These are phyloP conservation scores for Drosophila quinaria DNA, from an alignment of 2,888 invertebrate genomes.

Conservation along the genomic window DNA sequence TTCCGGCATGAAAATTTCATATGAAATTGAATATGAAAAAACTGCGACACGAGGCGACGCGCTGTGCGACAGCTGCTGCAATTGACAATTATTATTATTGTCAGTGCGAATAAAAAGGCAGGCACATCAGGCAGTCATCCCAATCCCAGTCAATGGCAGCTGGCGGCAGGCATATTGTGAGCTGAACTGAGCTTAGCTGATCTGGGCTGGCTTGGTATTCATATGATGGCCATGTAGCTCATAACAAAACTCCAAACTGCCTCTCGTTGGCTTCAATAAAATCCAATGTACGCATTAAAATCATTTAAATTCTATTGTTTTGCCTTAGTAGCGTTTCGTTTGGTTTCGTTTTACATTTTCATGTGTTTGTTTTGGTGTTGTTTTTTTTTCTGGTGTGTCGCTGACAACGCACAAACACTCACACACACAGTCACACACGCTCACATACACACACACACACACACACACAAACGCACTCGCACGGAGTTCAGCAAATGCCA, in stretches of 20 bases:
- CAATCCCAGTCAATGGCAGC: constrained; percentile 2
- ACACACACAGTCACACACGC: constrained; percentile 23
- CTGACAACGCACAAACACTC: constrained; percentile 12
- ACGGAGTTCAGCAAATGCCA: constrained; percentile 50
- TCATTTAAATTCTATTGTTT: constrained; percentile 83
- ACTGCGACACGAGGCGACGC: background rate
- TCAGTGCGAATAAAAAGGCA: constrained; percentile 69
- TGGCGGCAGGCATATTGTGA: constrained; percentile 18
- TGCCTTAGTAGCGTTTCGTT: constrained; percentile 32
- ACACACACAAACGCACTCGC: constrained; percentile 5
- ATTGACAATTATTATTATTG: constrained; percentile 81
- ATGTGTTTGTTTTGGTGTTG: constrained; percentile 45
- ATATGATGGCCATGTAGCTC: constrained; percentile 66
- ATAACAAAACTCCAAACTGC: constrained; percentile 59
- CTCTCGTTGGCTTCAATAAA: constrained; percentile 69
- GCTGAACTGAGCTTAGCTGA: constrained; percentile 7
- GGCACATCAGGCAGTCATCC: constrained; percentile 14
- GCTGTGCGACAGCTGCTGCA: constrained; percentile 73
- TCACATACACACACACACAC: constrained; percentile 14
- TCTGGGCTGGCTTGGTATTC: constrained; percentile 59
- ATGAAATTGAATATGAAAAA: constrained; percentile 77
- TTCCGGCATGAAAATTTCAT: constrained; percentile 73
- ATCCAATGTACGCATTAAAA: constrained; percentile 82
- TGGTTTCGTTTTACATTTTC: constrained; percentile 53
- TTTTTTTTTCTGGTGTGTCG: constrained; percentile 26